Percentiles rank a stretch among this genome's conserved stretches.
Conservation (phyloP, 2,888 invertebrate species). For the Dromius quadrimaculatus region DNA sequence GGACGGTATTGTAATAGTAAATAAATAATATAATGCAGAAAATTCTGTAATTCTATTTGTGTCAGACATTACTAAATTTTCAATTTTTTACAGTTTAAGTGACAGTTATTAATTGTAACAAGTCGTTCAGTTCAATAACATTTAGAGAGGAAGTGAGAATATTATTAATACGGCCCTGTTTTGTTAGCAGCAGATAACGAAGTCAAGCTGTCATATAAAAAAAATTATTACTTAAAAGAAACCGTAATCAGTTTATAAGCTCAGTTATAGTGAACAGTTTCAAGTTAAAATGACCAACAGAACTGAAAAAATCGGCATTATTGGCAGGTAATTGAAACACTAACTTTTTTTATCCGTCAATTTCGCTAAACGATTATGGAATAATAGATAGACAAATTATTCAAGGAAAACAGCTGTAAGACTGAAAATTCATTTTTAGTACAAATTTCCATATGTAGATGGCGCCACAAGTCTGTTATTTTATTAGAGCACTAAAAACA, state of each 20-base stretch:
- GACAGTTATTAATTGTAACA: not conserved
- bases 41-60: not conserved
- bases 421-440: too few species aligned
- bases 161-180: constrained; percentile 10
- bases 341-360: too few species aligned
- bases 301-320: constrained; percentile 79
- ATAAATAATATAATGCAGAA: constrained; percentile 8
- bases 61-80: not conserved
- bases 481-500: too few species aligned
- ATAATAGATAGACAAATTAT: too few species aligned
- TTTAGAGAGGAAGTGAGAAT: too few species aligned
- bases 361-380: too few species aligned
- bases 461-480: too few species aligned
- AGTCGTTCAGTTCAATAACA: not conserved
- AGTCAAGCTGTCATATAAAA: constrained; percentile 13
- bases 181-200: constrained; percentile 7
- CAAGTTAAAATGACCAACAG: constrained; percentile 61
- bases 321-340: constrained; percentile 83
- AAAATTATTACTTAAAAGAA: not conserved
- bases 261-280: not conserved
- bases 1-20: constrained; percentile 7
- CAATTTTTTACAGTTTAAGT: not conserved
- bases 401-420: too few species aligned
- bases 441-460: too few species aligned
- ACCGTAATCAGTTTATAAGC: not conserved